phyloP scores from a whole-genome alignment of 2,113 vertebrate genomes.

The Ahaetulla prasina region DNA sequence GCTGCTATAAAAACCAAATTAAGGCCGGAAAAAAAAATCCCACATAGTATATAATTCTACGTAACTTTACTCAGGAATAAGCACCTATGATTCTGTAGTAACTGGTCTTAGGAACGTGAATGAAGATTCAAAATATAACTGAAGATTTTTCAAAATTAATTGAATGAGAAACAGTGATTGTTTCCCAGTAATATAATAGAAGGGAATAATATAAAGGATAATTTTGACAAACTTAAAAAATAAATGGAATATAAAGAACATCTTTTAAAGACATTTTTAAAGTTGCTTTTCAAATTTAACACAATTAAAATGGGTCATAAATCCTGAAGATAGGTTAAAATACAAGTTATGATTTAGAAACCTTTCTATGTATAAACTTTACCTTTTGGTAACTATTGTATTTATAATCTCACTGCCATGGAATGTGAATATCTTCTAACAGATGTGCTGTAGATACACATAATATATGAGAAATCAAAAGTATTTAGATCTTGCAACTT shows the following conservation, averaged over 20 bases:
- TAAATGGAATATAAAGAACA: constrained; percentile 11
- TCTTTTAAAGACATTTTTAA: constrained; percentile 10
- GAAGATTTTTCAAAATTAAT: background rate
- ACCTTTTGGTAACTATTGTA: background rate
- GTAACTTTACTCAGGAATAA: background rate
- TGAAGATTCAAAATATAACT: background rate
- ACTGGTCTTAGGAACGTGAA: background rate
- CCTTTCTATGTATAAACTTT: background rate
- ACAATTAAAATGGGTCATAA: background rate
- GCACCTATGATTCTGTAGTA: background rate
- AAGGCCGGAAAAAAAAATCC: constrained; percentile 13
- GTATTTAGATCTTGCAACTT: background rate
- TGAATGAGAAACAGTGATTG: constrained; percentile 11
- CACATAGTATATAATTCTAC: background rate
- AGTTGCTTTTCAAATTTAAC: background rate
- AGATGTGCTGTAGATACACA: background rate
- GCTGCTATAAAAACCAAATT: constrained; percentile 11
- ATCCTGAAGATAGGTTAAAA: background rate
- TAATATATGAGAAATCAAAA: background rate
- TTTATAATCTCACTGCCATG: background rate
- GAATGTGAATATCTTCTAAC: background rate
- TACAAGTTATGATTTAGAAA: background rate
- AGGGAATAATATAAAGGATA: background rate
- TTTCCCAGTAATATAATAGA: constrained; percentile 1
- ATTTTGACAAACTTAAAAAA: background rate